phyloP scores from a whole-genome alignment of 37 sponge, comb jelly and placozoan genomes.

The Corticium candelabrum region DNA sequence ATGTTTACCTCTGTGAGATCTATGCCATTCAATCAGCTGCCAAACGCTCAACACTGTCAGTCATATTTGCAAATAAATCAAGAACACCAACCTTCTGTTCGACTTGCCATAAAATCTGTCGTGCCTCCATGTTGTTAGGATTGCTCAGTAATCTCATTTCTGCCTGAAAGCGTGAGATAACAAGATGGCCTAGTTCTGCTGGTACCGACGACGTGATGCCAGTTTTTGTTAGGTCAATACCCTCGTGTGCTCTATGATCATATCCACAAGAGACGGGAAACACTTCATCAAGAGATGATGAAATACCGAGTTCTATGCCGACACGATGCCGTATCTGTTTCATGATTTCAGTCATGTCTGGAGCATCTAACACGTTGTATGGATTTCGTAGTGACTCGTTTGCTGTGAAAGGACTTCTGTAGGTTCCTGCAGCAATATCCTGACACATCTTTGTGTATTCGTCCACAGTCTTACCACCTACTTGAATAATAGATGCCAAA shows the following conservation, averaged over 20 bases:
- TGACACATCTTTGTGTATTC: not conserved
- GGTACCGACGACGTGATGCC: not conserved
- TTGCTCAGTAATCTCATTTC: not conserved
- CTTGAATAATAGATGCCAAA: not conserved
- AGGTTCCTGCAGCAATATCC: not conserved
- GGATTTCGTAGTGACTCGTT: not conserved
- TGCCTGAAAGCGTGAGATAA: not conserved
- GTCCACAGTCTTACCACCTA: not conserved
- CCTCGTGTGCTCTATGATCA: not conserved
- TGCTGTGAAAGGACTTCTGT: not conserved
- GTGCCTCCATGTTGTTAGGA: not conserved
- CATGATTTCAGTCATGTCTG: not conserved
- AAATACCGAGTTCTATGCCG: not conserved
- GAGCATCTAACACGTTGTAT: not conserved
- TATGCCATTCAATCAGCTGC: too few relatives aligned
- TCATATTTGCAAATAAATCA: too few relatives aligned
- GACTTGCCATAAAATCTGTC: not conserved
- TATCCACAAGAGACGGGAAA: not conserved
- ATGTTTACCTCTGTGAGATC: too few relatives aligned
- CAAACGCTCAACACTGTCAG: too few relatives aligned
- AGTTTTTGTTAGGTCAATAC: too few relatives aligned
- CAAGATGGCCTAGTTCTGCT: not conserved
- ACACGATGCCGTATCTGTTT: not conserved
- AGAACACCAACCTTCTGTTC: not conserved
- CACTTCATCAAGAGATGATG: not conserved